Base-by-base conservation (phyloP, 1,140 invertebrate species). In the Copidosoma floridanum region DNA sequence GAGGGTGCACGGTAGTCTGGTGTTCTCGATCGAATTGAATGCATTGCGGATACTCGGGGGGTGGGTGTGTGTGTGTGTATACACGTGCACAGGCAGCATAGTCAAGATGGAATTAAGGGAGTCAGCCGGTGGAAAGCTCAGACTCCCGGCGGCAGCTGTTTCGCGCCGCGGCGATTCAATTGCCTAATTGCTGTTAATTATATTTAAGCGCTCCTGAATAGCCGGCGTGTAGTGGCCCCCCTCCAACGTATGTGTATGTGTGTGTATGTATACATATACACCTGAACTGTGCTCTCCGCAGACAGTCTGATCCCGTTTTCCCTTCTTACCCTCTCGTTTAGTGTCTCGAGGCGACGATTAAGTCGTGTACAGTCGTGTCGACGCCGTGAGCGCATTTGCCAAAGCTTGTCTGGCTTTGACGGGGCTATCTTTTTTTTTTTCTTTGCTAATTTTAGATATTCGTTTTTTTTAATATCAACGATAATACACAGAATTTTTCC, bases 131-230 rank as follows among this genome's bases (percentile, higher is more conserved):
- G 35, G 41, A 35, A 48, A 44, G 21, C n/a, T n/a, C n/a, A n/a
- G n/a, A n/a, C n/a, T n/a, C n/a, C n/a, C n/a, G n/a, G n/a, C 6
- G 29, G 29, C 12, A 32, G 18, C 14, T 29, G 11, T 24, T 20
- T 10, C 27, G 48, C 57, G 40, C 14, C 50, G 32, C n/a, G n/a
- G n/a, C 29, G 27, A 56, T 47, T 61, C 44, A 51, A 61, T 61
- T 55, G 59, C 59, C 37, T 61, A 61, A 61, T 61, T 56, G 52
- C 35, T 29, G 59, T 50, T 61, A 61, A 61, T 61, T 55, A 40
- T n/a, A n/a, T 61, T 61, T 35, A 43, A 61, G 44, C 52, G 32
- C 41, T 53, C 23, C 21, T 43, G 59, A 55, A 55, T 44, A 27
- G 46, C 23, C 51, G 21, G 20, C 7, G 27, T 46, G 61, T 29